Conservation (phyloP, 2,797 vertebrate genomes). For the Pteropus rufus region DNA sequence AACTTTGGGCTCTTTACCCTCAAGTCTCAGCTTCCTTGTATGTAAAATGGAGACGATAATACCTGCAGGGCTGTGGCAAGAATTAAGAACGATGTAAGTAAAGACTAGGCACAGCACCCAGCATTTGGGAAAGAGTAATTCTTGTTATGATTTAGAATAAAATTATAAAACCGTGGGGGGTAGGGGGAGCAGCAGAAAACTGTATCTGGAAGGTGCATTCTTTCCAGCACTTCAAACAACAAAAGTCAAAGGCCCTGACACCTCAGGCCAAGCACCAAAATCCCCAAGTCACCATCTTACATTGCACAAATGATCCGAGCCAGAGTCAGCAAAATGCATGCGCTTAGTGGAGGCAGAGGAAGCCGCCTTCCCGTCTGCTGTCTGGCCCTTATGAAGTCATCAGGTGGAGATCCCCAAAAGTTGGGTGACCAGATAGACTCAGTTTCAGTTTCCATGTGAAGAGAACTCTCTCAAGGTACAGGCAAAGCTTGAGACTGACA, state of each 20-base stretch:
- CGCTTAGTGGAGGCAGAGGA: accelerated
- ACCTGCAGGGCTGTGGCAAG: not conserved
- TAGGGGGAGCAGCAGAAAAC: not conserved
- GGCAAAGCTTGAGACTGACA: not conserved
- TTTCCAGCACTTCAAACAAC: slow-evolving; percentile 38
- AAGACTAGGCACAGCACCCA: not conserved
- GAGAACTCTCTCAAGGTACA: not conserved
- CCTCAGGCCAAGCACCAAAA: not conserved
- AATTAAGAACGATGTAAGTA: not conserved
- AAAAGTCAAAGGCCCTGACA: slow-evolving; percentile 39
- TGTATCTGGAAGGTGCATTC: not conserved
- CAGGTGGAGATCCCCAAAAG: not conserved
- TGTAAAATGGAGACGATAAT: not conserved
- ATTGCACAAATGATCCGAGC: not conserved
- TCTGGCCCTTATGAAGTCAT: slow-evolving; percentile 20
- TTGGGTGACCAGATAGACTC: not conserved
- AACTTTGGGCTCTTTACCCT: not conserved
- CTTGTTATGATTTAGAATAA: not conserved
- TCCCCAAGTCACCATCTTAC: not conserved
- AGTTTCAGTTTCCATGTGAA: not conserved
- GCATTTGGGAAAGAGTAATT: not conserved
- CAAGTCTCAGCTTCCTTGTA: not conserved
- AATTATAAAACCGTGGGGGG: slow-evolving; percentile 28
- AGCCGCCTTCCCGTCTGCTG: not conserved
- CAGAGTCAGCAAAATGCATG: not conserved